A percentile compares a stretch with the other conserved stretches of the same genome.
Conservation (phyloP, 2,113 vertebrate genomes). For the Oncorhynchus clarkii region DNA sequence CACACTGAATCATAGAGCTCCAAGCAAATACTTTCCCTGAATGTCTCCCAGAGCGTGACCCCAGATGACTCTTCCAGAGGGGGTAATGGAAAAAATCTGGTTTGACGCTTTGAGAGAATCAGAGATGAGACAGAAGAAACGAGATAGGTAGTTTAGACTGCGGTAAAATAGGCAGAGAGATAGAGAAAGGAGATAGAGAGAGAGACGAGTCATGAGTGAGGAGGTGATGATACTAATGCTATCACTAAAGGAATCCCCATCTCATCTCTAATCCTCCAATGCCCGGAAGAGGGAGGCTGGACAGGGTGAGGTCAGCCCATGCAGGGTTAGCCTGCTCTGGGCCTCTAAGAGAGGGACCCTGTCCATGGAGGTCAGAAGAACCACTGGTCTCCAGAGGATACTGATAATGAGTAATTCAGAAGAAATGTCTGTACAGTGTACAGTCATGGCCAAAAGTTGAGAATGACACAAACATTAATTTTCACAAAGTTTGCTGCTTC, state of each 20-base stretch:
- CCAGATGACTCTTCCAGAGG: slow-evolving; percentile 24
- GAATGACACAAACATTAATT: too few species aligned
- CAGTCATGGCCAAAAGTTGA: too few species aligned
- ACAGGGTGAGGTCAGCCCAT: slow-evolving; percentile 8
- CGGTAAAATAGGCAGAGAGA: background rate
- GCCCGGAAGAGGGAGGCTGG: background rate
- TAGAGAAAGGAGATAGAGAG: background rate
- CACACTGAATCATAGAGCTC: slow-evolving; percentile 18
- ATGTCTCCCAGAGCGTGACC: slow-evolving; percentile 34
- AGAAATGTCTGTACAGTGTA: slow-evolving; percentile 20
- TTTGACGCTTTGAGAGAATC: slow-evolving; percentile 10
- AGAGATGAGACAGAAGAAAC: too few species aligned
- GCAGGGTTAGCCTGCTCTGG: slow-evolving; percentile 19
- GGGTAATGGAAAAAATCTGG: background rate
- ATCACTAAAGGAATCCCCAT: slow-evolving; percentile 48
- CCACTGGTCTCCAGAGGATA: slow-evolving; percentile 27
- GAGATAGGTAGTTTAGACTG: background rate
- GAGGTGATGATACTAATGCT: slow-evolving; percentile 12
- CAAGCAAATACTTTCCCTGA: slow-evolving; percentile 27
- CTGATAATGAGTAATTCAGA: slow-evolving; percentile 1
- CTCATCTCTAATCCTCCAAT: slow-evolving; percentile 31
- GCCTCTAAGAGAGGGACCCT: slow-evolving; percentile 35
- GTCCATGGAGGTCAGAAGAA: slow-evolving; percentile 32
- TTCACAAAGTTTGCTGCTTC: too few species aligned
- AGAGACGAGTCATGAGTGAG: slow-evolving; percentile 35